Conservation (phyloP, 1,140 invertebrate species). For the Rhopalosiphum maidis region DNA sequence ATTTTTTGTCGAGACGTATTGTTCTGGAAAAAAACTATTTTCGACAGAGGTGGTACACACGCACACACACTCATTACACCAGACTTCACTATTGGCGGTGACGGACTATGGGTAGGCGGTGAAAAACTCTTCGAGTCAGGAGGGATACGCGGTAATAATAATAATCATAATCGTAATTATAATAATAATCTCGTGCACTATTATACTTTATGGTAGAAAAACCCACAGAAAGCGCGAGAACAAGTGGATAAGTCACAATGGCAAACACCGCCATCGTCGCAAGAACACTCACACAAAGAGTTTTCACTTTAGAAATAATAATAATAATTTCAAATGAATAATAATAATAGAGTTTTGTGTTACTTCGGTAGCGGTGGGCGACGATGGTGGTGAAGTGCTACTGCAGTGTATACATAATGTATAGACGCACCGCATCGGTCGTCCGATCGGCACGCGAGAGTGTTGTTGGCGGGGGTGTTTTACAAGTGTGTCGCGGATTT, state of each 20-base stretch:
- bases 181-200: neutral
- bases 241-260: constrained; percentile 52
- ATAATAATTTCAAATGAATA: constrained; percentile 52
- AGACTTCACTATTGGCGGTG: neutral
- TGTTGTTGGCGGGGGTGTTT: constrained; percentile 49
- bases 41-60: neutral
- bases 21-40: neutral
- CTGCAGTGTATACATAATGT: neutral
- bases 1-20: neutral
- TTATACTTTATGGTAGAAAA: neutral
- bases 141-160: constrained; percentile 32
- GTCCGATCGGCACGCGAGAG: constrained; percentile 34
- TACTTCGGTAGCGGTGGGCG: neutral
- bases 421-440: neutral
- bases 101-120: neutral
- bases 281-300: constrained; percentile 50
- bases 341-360: constrained; percentile 46
- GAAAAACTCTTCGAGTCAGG: neutral
- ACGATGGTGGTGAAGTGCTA: neutral
- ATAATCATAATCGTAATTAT: neutral
- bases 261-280: constrained; percentile 11
- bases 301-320: constrained; percentile 53
- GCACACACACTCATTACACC: neutral
- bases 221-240: constrained; percentile 7
- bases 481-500: constrained; percentile 44